Base-by-base conservation (phyloP, 2,888 invertebrate genomes). In the Autographa gamma region DNA sequence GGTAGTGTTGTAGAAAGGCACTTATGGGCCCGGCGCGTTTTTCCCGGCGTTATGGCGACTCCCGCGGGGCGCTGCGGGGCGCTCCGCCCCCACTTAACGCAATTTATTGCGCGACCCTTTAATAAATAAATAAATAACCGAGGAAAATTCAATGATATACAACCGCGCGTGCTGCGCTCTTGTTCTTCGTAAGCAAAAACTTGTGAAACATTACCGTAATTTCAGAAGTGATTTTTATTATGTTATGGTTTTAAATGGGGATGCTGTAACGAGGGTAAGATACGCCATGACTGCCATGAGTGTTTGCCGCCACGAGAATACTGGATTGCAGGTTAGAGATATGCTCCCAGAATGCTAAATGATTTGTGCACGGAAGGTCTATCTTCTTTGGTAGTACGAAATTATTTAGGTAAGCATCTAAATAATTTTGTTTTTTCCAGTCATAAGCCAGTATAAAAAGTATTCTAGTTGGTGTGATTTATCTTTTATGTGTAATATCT, bases 51-150 rank as follows among this genome's bases (percentile, higher is more conserved):
- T 95, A 94, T 94, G 89, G 93, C 93, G 89, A 86, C 90, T 91
- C 95, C 95, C 88, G 93, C 91, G 61, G 95, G 77, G 95, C 95
- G 71, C 95, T 69, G 89, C 95, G 90, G 95, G 95, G 81, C 87
- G 87, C 90, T 94, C 93, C 94, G 91, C 93, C 95, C 95, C 94
- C 95, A 95, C 95, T 95, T 95, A 95, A 94, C 93, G 90, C 95
- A 95, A 95, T 95, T 95, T 95, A 95, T 95, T 93, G 90, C 91
- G 86, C 89, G 92, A 91, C 92, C 94, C 94, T 92, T 95, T 95
- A 95, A 95, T 95, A 95, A 95, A 95, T 94, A 95, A 93, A 94
- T 95, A 94, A 95, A 95, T 94, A 94, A 92, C 91, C 89, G 88
- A 92, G 89, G 95, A 94, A 95, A 95, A 95, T 95, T 95, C 94